Percentiles rank a stretch among this genome's conserved stretches.
These are phyloP conservation scores for Pachycephala philippinensis DNA, from an alignment of 2,113 vertebrate species.

Conservation along the genomic window DNA sequence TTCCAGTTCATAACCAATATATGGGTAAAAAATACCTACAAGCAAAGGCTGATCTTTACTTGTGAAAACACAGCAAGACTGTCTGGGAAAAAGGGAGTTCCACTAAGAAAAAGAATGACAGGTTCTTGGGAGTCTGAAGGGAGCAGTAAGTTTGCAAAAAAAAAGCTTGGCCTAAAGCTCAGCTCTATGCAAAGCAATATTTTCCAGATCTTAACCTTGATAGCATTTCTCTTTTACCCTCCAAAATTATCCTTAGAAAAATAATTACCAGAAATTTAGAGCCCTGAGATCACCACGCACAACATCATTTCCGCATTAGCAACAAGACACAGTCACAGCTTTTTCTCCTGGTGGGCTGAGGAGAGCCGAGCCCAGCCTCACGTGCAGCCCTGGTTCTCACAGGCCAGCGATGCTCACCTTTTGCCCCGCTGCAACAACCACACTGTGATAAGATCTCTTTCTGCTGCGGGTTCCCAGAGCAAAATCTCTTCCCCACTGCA, in stretches of 20 bases:
- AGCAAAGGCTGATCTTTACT: not conserved
- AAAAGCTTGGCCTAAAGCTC: not conserved
- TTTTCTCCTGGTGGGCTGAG: rapidly evolving
- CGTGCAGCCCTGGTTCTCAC: rapidly evolving
- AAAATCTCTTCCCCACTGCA: not conserved
- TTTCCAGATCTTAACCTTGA: not conserved
- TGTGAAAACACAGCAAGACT: not conserved
- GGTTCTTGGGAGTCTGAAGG: not conserved
- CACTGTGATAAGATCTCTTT: not conserved
- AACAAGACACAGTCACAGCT: not conserved
- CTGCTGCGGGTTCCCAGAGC: not conserved
- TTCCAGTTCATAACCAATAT: not conserved
- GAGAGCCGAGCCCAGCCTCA: not conserved
- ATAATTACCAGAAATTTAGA: not conserved
- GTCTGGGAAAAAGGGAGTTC: not conserved
- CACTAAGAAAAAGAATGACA: not conserved
- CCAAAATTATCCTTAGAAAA: not conserved
- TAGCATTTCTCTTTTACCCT: not conserved
- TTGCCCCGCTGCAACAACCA: not conserved
- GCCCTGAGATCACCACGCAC: not conserved
- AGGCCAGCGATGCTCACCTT: not conserved
- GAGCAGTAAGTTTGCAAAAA: not conserved
- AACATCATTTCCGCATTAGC: not conserved
- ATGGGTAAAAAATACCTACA: not conserved
- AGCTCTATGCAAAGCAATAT: not conserved